Evolutionary conservation across 2,797 vertebrate species (phyloP), one percentile per base, ranked within the genome.

Genomic region (Fratercula arctica): DNA sequence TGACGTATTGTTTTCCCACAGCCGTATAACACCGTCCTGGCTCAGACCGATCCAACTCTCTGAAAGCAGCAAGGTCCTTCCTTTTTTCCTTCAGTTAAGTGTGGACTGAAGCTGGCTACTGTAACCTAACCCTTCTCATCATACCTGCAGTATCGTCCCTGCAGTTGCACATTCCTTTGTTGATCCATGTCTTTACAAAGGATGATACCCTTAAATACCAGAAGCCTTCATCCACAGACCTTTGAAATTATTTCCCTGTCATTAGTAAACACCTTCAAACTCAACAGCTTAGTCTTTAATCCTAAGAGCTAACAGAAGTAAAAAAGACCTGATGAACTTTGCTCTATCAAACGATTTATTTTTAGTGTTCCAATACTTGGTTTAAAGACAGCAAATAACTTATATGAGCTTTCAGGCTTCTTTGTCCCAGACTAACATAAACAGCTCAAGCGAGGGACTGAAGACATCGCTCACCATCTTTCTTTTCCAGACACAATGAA

Each of bases 221-320:
- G 61, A 81, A 84, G 29, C n/a, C 69, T 83, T 84, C 80, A 69
- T 11, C 33, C 24, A 15, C 20, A 87, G 63, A 76, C 35, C 92
- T 91, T 70, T 72, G 85, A 86, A 94, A 86, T 78, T 25, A 78
- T 76, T 95, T 72, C 66, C 29, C 45, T 60, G 76, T 41, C 41
- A 72, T 88, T 70, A 81, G 53, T 8, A 67, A 91, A 76, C 24
- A 48, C n/a, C 43, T 79, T 79, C 37, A 86, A 31, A 16, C 70
- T 79, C 59, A 84, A 39, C 81, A 76, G 33, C 1, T 95, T 51
- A 90, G 74, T 78, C 72, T 93, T 88, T 94, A 94, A 93, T 67
- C 87, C 85, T 39, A 50, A 53, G 25, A 80, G 45, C 19, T 77
- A 89, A 73, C 2, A 89, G 61, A 53, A 69, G 10, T 3, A 23